Evolutionary conservation across 92 coral and sea anemone species (phyloP).

Genomic region (Paramuricea clavata): DNA sequence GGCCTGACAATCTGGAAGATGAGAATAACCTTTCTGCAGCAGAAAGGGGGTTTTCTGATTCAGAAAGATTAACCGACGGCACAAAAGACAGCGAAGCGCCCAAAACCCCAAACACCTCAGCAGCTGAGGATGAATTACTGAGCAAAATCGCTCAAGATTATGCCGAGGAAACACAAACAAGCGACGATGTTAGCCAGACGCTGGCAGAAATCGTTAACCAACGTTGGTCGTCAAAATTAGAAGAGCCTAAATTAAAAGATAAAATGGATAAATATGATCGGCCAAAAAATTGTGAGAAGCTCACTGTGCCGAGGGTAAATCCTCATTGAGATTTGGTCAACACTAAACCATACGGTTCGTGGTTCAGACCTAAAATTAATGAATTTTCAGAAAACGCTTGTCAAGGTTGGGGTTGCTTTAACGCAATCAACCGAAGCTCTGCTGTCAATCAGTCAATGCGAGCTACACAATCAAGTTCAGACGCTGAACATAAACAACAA

Average conservation of each 20-base stretch:
- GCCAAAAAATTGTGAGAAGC: too few relatives aligned
- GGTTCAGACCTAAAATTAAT: conserved; percentile 3
- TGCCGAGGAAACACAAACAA: conserved; percentile 26
- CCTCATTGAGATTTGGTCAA: conserved; percentile 57
- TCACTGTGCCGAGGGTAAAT: conserved; percentile 52
- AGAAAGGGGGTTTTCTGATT: too few relatives aligned
- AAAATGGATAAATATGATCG: conserved; percentile 61
- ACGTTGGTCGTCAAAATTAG: conserved; percentile 46
- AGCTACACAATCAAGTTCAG: too few relatives aligned
- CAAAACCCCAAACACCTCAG: too few relatives aligned
- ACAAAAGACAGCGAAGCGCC: too few relatives aligned
- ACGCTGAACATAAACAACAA: too few relatives aligned
- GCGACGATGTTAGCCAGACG: conserved; percentile 17
- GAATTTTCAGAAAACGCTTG: conserved; percentile 14
- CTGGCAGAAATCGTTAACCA: conserved; percentile 54
- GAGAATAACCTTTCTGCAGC: too few relatives aligned
- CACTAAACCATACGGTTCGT: conserved; percentile 19
- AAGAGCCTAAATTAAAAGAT: conserved; percentile 45
- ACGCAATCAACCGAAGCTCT: conserved; percentile 13
- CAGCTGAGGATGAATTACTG: neutral
- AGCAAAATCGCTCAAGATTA: conserved; percentile 29
- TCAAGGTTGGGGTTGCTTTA: conserved; percentile 31
- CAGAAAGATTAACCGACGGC: too few relatives aligned
- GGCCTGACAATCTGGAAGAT: too few relatives aligned
- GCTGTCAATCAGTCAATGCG: neutral